A percentile compares a stretch with the other conserved stretches of the same genome.
Conservation (phyloP, 64 coral and sea anemone species). For the Trachythela sp. region DNA sequence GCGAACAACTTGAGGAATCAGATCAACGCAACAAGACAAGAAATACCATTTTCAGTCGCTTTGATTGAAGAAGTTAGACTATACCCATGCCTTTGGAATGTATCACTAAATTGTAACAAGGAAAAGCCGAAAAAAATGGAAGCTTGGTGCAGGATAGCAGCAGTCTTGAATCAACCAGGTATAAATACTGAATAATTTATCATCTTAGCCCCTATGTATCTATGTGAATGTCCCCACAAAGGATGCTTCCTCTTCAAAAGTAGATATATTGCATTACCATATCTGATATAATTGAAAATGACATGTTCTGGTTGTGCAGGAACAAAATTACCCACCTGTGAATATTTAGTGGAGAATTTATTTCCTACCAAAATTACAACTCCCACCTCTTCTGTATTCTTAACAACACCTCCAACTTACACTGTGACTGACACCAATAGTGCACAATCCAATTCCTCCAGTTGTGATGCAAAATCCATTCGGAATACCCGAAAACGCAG, state of each 20-base stretch:
- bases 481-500: background rate
- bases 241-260: background rate
- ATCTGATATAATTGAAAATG: background rate
- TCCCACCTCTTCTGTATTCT: background rate
- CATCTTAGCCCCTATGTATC: too few species aligned
- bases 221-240: background rate
- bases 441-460: background rate
- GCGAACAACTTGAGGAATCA: too few species aligned
- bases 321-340: conserved; percentile 7
- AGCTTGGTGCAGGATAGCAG: background rate
- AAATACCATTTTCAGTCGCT: background rate
- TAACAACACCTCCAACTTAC: background rate
- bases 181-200: background rate
- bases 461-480: background rate
- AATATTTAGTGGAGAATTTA: background rate
- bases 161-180: background rate
- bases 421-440: background rate
- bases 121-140: conserved; percentile 1
- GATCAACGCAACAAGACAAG: background rate
- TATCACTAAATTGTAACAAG: background rate
- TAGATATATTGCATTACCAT: background rate
- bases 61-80: background rate
- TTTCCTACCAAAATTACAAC: background rate
- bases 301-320: conserved; percentile 8
- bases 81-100: background rate